These are phyloP conservation scores for Stenodera caucasica DNA, from an alignment of 2,888 invertebrate species.

Conservation along the genomic window DNA sequence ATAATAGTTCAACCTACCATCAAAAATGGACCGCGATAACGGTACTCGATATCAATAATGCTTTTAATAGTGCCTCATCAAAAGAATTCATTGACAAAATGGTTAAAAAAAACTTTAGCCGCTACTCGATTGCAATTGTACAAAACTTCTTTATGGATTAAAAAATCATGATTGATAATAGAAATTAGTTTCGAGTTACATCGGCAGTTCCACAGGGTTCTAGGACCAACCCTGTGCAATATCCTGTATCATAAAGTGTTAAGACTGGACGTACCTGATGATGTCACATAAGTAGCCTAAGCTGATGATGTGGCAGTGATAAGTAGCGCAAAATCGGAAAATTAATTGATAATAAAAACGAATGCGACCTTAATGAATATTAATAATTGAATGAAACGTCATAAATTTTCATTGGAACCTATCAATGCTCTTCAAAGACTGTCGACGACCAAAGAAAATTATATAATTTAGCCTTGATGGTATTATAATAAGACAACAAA, in stretches of 20 bases:
- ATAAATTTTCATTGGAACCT: not conserved
- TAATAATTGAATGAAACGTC: not conserved
- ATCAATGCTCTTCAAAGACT: not conserved
- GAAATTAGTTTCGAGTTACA: not conserved
- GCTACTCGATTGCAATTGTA: not conserved
- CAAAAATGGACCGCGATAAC: not conserved
- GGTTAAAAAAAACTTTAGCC: not conserved
- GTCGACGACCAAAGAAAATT: not conserved
- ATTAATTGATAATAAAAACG: not conserved
- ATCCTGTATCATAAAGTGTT: slow-evolving; percentile 9
- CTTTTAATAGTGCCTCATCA: not conserved
- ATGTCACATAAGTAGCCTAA: not conserved
- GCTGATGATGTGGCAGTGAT: slow-evolving; percentile 9
- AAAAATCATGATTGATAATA: not conserved
- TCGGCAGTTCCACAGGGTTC: not conserved
- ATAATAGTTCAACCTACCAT: not conserved
- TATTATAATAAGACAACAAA: not conserved
- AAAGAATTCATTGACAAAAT: not conserved
- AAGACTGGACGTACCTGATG: not conserved
- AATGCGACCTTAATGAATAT: not conserved
- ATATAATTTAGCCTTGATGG: not conserved
- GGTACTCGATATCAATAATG: not conserved
- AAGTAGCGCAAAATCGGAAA: not conserved
- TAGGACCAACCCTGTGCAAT: slow-evolving; percentile 10
- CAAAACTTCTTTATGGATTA: not conserved